Conservation (phyloP, 35 echinoderm and acorn worm genomes). For the Hemicentrotus pulcherrimus region DNA sequence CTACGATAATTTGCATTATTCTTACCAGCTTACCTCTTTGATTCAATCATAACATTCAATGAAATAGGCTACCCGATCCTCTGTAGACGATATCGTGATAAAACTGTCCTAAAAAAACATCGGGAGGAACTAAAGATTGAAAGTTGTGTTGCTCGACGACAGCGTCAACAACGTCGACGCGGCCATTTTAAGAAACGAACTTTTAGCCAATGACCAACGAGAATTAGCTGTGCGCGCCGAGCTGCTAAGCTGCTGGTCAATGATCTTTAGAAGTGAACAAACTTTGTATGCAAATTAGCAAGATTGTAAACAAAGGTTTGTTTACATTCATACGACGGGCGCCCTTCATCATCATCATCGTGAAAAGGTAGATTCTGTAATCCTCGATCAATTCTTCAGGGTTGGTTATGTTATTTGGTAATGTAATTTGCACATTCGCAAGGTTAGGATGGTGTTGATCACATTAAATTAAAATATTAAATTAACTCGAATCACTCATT, state of each 20-base stretch:
- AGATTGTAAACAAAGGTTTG: not conserved
- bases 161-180: not conserved
- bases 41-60: not conserved
- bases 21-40: not conserved
- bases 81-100: not conserved
- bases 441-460: too few species aligned
- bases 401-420: too few species aligned
- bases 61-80: not conserved
- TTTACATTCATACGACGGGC: not conserved
- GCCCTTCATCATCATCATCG: too few species aligned
- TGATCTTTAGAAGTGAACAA: not conserved
- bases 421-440: too few species aligned
- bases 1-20: not conserved
- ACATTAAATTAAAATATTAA: too few species aligned
- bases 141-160: not conserved
- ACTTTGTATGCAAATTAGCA: not conserved
- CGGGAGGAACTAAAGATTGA: not conserved
- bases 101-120: not conserved
- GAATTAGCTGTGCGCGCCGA: too few species aligned
- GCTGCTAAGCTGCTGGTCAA: not conserved
- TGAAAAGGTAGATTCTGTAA: too few species aligned
- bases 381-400: too few species aligned
- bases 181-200: not conserved
- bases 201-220: not conserved
- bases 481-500: too few species aligned